A percentile compares a stretch with the other conserved stretches of the same genome.
These are phyloP conservation scores for Alosa sapidissima DNA, from an alignment of 2,797 vertebrate genomes.

Conservation along the genomic window DNA sequence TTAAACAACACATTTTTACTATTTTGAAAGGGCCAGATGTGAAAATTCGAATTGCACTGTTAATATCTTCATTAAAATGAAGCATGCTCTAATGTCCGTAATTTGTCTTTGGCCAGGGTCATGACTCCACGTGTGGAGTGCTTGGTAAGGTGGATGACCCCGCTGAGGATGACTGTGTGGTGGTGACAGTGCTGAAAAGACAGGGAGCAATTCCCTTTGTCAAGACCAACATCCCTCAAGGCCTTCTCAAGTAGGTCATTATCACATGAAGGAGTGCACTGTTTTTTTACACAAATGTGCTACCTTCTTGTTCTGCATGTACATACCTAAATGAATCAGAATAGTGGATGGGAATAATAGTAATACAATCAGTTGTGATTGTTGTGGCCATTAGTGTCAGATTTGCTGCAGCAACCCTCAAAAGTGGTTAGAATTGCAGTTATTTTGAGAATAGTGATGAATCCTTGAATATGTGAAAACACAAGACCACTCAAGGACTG, in stretches of 20 bases:
- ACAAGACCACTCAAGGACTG: too few species aligned
- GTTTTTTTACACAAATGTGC: background rate
- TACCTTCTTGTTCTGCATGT: background rate
- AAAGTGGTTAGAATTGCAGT: too few species aligned
- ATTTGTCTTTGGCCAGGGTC: slow-evolving; percentile 64
- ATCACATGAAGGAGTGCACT: too few species aligned
- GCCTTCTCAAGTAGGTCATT: slow-evolving; percentile 77
- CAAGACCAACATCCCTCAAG: slow-evolving; percentile 90
- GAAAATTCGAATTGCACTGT: background rate
- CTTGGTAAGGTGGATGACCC: slow-evolving; percentile 72
- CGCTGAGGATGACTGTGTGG: slow-evolving; percentile 72
- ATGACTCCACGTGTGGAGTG: slow-evolving; percentile 80
- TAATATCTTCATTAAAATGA: background rate
- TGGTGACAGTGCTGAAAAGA: slow-evolving; percentile 87
- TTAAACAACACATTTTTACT: background rate
- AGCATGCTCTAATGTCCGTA: background rate
- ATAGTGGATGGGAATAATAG: too few species aligned
- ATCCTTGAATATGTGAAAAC: too few species aligned
- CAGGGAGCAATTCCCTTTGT: slow-evolving; percentile 93
- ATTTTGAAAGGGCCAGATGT: background rate
- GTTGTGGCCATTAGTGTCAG: too few species aligned
- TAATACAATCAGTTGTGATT: too few species aligned
- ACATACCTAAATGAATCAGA: background rate
- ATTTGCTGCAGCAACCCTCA: too few species aligned
- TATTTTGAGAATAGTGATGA: too few species aligned